phyloP scores from a whole-genome alignment of 2,888 invertebrate species.

The Archips crataeganus region DNA sequence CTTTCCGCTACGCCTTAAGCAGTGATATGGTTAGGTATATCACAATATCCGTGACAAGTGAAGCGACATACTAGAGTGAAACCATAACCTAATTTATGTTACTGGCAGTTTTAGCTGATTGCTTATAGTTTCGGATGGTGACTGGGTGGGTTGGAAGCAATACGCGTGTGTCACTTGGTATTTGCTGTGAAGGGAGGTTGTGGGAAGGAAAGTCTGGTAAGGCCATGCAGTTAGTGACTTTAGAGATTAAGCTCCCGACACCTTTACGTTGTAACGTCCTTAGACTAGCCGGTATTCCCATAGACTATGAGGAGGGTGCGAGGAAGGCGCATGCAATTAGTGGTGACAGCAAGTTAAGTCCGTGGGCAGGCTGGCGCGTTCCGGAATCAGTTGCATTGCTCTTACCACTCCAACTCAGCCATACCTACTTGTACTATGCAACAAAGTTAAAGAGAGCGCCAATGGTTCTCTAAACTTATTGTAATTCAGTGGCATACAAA shows the following conservation, averaged over 20 bases:
- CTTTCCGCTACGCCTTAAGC: conserved; percentile 68
- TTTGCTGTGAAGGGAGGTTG: conserved; percentile 27
- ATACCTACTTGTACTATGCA: conserved; percentile 13
- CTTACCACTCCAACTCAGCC: conserved; percentile 22
- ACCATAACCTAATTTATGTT: conserved; percentile 38
- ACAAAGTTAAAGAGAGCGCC: conserved; percentile 12
- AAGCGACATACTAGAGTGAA: conserved; percentile 43
- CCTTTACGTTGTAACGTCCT: not conserved
- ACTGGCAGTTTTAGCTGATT: conserved; percentile 41
- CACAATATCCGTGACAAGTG: conserved; percentile 63
- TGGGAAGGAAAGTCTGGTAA: conserved; percentile 25
- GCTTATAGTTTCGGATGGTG: conserved; percentile 14
- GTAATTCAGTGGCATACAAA: conserved; percentile 21
- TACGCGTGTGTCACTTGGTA: conserved; percentile 2
- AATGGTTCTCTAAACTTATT: conserved; percentile 4
- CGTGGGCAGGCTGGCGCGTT: conserved; percentile 35
- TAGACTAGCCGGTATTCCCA: conserved; percentile 14
- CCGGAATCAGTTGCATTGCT: conserved; percentile 11
- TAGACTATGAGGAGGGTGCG: conserved; percentile 46
- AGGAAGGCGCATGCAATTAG: conserved; percentile 76
- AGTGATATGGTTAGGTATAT: conserved; percentile 79
- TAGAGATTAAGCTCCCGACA: conserved; percentile 35
- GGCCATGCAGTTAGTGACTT: conserved; percentile 44
- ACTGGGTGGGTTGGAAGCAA: conserved; percentile 12
- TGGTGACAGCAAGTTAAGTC: conserved; percentile 47